Evolutionary conservation across 2,888 invertebrate species (phyloP), one percentile per base, ranked within the genome.

Genomic region (Calameuta pallipes): DNA sequence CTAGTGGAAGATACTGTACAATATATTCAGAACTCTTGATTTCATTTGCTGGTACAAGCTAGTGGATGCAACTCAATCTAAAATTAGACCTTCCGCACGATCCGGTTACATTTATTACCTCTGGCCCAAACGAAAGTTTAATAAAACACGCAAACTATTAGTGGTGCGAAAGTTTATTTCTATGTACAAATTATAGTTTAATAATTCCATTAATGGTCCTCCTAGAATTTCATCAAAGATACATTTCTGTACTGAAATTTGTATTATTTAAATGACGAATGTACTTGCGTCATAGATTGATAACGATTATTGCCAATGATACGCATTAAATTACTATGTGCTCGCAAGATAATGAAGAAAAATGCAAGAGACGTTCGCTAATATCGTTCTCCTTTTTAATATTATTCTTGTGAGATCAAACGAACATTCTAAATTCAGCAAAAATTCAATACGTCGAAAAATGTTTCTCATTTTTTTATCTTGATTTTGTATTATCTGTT

Each of bases 81-180:
- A 85, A 85, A 85, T 85, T 85, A 85, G 84, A 79, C 71, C 15
- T 76, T 73, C 31, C 73, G 79, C 78, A 69, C 77, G 69, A 76
- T 71, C 76, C 30, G 37, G 15, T 30, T 37, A 11, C 73, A 68
- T 76, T 75, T 68, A 69, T 71, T n/a, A 56, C 70, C 23, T 56
- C 56, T 23, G 9, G 9, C 9, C 56, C 23, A 56, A 56, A 56
- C 23, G 6, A 56, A 15, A 56, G 23, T 23, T 23, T 23, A 23
- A 56, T 56, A 56, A 56, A 56, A 9, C 2, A 23, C 9, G 9
- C 23, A 56, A 56, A 9, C 23, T 56, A 23, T 23, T 23, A 23
- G 56, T 23, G 23, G 1, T 9, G 23, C 9, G 1, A 15, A 23
- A 15, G 1, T 56, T 56, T 56, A 23, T 56, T 56, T 56, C 56